A percentile compares a stretch with the other conserved stretches of the same genome.
Evolutionary conservation across 2,888 invertebrate genomes (phyloP).

Genomic region (Cetonia aurata): DNA sequence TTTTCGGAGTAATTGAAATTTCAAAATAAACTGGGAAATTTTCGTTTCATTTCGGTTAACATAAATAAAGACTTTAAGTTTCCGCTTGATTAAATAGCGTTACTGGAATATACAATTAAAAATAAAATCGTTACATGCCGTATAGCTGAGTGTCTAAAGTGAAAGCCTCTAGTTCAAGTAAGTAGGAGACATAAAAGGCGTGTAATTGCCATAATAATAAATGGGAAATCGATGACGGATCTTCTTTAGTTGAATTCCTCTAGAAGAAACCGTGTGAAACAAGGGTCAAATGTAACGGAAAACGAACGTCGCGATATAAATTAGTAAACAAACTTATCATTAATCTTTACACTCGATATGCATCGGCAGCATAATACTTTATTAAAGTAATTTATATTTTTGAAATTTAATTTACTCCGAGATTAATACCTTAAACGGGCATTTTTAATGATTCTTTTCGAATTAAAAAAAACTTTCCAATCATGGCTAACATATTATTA

Average conservation of each 20-base stretch:
- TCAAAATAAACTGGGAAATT: too few relatives aligned
- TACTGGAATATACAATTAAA: neutral
- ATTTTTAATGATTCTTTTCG: constrained; percentile 19
- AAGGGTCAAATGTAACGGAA: neutral
- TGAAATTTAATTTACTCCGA: constrained; percentile 16
- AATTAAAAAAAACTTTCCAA: neutral
- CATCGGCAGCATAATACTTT: constrained; percentile 1
- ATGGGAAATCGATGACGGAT: constrained; percentile 30
- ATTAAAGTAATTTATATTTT: constrained; percentile 20
- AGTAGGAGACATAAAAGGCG: constrained; percentile 6
- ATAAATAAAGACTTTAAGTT: too few relatives aligned
- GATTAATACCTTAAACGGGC: constrained; percentile 6
- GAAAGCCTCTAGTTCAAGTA: constrained; percentile 17
- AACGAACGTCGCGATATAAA: neutral
- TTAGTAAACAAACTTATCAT: constrained; percentile 20
- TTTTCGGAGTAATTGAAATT: neutral
- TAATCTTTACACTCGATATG: constrained; percentile 13
- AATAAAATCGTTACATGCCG: constrained; percentile 14
- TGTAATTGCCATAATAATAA: constrained; percentile 32
- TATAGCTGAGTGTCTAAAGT: constrained; percentile 16
- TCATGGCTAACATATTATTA: neutral
- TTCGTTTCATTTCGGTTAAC: too few relatives aligned
- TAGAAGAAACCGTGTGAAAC: constrained; percentile 33
- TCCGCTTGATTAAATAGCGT: too few relatives aligned
- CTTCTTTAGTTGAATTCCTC: constrained; percentile 31